Conservation (phyloP, 2,888 invertebrate species). For the Furcula furcula region DNA sequence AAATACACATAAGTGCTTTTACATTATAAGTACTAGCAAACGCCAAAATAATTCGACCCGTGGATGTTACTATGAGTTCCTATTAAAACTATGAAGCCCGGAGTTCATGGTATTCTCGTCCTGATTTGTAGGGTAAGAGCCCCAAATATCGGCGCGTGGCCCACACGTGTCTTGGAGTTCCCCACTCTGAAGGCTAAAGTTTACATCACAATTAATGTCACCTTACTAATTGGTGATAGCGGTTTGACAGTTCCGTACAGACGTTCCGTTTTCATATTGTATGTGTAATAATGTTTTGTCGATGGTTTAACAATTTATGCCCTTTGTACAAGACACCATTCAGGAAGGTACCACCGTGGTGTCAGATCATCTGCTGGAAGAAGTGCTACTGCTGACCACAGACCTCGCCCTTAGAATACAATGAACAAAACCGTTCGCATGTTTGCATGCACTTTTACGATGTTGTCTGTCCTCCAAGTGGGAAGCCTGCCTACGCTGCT, state of each 20-base stretch:
- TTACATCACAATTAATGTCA: constrained; percentile 68
- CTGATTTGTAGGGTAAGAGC: constrained; percentile 37
- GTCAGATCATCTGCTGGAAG: no score
- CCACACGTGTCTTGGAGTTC: constrained; percentile 47
- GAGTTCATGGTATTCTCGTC: constrained; percentile 17
- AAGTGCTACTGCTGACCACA: no score
- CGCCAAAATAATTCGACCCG: constrained; percentile 17
- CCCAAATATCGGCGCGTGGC: constrained; percentile 56
- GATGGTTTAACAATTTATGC: no score
- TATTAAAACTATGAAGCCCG: neutral
- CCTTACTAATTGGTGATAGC: constrained; percentile 60
- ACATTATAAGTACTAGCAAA: constrained; percentile 32
- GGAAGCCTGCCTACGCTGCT: no score
- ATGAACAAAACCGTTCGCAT: no score
- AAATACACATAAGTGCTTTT: constrained; percentile 51
- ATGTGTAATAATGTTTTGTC: no score
- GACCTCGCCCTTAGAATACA: no score
- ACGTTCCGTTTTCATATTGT: no score
- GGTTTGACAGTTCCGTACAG: constrained; percentile 44
- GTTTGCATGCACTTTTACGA: no score
- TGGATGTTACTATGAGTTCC: neutral
- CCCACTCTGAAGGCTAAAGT: constrained; percentile 44
- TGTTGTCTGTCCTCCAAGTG: no score
- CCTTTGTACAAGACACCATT: no score
- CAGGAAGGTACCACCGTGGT: no score